Evolutionary conservation across 2,113 vertebrate genomes (phyloP).

Genomic region (Corythaeola cristata): DNA sequence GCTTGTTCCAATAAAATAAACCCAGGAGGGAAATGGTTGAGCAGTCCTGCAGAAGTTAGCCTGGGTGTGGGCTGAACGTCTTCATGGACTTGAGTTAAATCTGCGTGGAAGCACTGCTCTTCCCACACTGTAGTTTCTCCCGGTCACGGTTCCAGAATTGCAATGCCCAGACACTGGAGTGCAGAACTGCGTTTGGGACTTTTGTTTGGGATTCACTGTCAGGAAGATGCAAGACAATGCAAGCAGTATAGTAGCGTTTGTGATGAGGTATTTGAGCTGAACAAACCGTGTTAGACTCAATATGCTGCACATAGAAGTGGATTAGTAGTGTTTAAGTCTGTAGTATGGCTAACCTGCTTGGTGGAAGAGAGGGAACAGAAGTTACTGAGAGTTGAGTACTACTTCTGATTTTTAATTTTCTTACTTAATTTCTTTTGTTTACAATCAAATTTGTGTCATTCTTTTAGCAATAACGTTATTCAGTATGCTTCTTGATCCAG

Average conservation of each 20-base stretch:
- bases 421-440: neutral
- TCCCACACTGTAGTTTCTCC: neutral
- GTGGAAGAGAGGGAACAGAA: neutral
- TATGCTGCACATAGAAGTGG: neutral
- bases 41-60: neutral
- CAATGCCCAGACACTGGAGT: neutral
- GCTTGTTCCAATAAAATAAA: neutral
- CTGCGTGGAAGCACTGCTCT: fast-evolving
- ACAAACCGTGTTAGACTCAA: neutral
- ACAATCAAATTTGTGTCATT: neutral
- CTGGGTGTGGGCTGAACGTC: neutral
- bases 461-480: neutral
- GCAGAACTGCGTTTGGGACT: neutral
- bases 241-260: neutral
- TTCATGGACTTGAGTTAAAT: neutral
- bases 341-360: neutral
- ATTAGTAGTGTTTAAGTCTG: neutral
- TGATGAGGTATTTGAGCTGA: neutral
- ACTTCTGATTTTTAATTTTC: neutral
- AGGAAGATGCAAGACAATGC: neutral
- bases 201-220: neutral
- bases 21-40: neutral
- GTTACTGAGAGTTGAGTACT: neutral
- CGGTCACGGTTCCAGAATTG: neutral
- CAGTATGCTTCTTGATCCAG: neutral